Evolutionary conservation across 1,140 invertebrate genomes (phyloP), one percentile per base, ranked within the genome.

Genomic region (Antheraea pernyi): DNA sequence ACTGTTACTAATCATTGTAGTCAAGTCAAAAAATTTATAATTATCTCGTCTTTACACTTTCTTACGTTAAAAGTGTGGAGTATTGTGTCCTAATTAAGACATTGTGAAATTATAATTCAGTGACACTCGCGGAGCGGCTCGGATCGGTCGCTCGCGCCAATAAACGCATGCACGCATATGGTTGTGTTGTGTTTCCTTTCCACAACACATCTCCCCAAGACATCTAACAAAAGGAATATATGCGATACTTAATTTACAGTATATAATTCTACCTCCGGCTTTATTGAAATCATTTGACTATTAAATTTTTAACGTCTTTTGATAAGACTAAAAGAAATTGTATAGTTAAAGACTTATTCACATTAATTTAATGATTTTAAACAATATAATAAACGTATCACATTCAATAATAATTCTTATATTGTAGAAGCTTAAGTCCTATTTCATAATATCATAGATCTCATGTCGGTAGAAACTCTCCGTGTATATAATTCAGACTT

Each of bases 401-500:
- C 46, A 53, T 53, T 53, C 16, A n/a, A 53, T 53, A 16, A 53
- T 53, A 53, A 53, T 10, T 53, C 46, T 53, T 53, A 13, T 53
- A 2, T 53, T 53, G 46, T 53, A 10, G 46, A 53, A 16, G 46
- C 2, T 16, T 53, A 16, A 16, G 46, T 53, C 46, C 1, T 53
- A 16, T 53, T 53, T 53, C 5, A 6, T 53, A 53, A 6, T 64
- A 64, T 39, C 9, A 18, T 9, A 16, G n/a, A 39, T 64, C 9
- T 64, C 80, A 73, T 81, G 71, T 75, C 72, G 70, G 78, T 80
- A 53, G 46, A 76, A 78, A 81, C 78, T 79, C 74, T 77, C 71
- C 37, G 73, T 74, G 77, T 72, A 79, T 77, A 84, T 84, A 88
- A 82, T 86, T 87, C 77, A 83, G 80, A 80, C 77, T 82, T 87